Base-by-base conservation (phyloP, 2,888 invertebrate species). In the Clistopyga incitator region DNA sequence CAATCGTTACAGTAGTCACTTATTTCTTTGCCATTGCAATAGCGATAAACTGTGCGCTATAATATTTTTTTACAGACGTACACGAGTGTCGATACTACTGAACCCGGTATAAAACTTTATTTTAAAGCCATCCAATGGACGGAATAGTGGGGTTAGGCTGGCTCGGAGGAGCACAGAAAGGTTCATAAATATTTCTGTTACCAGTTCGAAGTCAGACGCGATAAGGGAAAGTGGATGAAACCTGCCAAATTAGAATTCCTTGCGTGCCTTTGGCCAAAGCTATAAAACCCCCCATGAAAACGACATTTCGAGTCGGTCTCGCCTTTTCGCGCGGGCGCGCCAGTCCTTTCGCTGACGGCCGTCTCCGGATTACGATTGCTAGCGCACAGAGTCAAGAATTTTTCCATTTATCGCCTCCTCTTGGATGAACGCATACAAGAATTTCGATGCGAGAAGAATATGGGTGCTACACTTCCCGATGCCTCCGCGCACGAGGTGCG, bases 391-490 rank as follows among this genome's bases (percentile, higher is more conserved):
- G 90, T 89, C 89, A 90, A 91, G 92, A 93, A 93, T 93, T 93
- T 92, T 92, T 91, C 91, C 92, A 92, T 92, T 93, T 93, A 92
- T 92, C 92, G 91, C 89, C 88, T 80, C 85, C 87, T 90, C 90
- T 89, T 90, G 92, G 92, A 90, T 90, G 91, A 91, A 87, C 90
- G 92, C 90, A 88, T 90, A 89, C 90, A 88, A 90, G 90, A 92
- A 91, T 88, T 90, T 89, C 89, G 88, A 89, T 88, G 88, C 85
- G 85, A 65, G 86, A 85, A 81, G 84, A 84, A 88, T 89, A 87
- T 87, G 87, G 87, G 47, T n/a, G 50, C 71, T 34, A 50, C 64
- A 70, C 65, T 18, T 70, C 23, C 29, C 13, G 61, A 54, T 38
- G 38, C 54, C 50, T 34, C 25, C 70, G 34, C 54, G n/a, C 47